Evolutionary conservation across 2,113 vertebrate species (phyloP).

Genomic region (Plestiodon gilberti): DNA sequence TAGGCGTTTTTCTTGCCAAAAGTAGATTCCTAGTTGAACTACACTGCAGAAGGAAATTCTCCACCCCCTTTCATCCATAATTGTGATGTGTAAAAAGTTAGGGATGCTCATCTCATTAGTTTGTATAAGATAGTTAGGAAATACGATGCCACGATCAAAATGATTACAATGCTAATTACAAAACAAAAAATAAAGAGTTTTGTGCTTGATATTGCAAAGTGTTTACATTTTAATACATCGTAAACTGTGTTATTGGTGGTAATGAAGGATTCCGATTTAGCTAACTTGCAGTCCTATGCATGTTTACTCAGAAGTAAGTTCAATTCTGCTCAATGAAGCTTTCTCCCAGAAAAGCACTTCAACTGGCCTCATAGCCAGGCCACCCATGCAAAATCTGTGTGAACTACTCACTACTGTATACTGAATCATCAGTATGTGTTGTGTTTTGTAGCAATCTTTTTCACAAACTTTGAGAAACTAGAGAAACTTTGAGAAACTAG

Average conservation of each 20-base stretch:
- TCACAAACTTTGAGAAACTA: not conserved
- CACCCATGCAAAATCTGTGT: not conserved
- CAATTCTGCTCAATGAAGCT: too few species aligned
- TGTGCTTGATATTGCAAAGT: not conserved
- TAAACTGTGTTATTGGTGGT: not conserved
- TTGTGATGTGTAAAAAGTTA: slow-evolving; percentile 66
- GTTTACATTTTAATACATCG: slow-evolving; percentile 1
- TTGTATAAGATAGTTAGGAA: slow-evolving; percentile 59
- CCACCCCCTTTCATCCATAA: slow-evolving; percentile 71
- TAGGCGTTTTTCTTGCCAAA: slow-evolving; percentile 71
- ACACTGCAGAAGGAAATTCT: slow-evolving; percentile 53
- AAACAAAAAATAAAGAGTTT: slow-evolving; percentile 27
- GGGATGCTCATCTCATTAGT: slow-evolving; percentile 60
- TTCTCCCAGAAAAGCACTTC: too few species aligned
- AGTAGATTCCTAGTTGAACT: slow-evolving; percentile 66
- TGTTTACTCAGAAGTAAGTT: too few species aligned
- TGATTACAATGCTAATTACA: slow-evolving; percentile 34
- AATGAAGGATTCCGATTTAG: not conserved
- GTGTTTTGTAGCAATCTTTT: not conserved
- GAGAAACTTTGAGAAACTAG: not conserved
- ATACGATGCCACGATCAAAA: slow-evolving; percentile 44
- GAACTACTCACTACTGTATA: not conserved
- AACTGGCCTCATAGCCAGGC: too few species aligned
- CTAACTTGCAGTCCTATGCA: not conserved
- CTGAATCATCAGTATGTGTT: not conserved